Base-by-base conservation (phyloP, 2,113 vertebrate genomes). In the Oxyura jamaicensis region DNA sequence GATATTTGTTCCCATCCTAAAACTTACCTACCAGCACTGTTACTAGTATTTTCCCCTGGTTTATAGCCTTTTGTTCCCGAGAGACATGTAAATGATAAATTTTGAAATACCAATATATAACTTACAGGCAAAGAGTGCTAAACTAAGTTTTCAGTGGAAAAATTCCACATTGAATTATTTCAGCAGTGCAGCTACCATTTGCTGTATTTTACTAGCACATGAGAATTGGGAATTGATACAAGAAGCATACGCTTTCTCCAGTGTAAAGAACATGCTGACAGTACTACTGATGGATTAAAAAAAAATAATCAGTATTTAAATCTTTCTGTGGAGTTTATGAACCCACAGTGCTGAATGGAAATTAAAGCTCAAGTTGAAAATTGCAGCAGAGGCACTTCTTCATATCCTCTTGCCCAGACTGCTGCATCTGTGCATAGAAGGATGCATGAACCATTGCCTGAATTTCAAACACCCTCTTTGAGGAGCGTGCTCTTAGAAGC, bases 191-290 rank as follows among this genome's bases (percentile, higher is more conserved):
- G 46, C 41, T 55, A 36, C 44, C 12, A 22, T 29, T 28, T 72
- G 28, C 22, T 83, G 6, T 29, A 41, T 53, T 88, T 69, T 77
- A 66, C 44, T n/a, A 67, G 59, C 60, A 69, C 5, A 2, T 18
- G 11, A 78, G 52, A 91, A 74, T 19, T 80, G 41, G 44, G 81
- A 92, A 71, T 23, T 31, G 23, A 69, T 86, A 77, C 8, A 44
- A 68, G 35, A 79, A 26, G 21, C 0, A 3, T 33, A 68, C 14
- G 22, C 17, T 65, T 72, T 48, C 0, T 0, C 25, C 58, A 31
- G n/a, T n/a, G 21, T 87, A 53, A 91, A 78, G n/a, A 92, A 77
- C 11, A 59, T 10, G 35, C 0, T 63, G 25, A 55, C 65, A 66
- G 14, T 58, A 65, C 33, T 56, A 31, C 19, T 29, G 11, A 28